Conservation (phyloP, 2,888 invertebrate species). For the Drosophila mimetica region DNA sequence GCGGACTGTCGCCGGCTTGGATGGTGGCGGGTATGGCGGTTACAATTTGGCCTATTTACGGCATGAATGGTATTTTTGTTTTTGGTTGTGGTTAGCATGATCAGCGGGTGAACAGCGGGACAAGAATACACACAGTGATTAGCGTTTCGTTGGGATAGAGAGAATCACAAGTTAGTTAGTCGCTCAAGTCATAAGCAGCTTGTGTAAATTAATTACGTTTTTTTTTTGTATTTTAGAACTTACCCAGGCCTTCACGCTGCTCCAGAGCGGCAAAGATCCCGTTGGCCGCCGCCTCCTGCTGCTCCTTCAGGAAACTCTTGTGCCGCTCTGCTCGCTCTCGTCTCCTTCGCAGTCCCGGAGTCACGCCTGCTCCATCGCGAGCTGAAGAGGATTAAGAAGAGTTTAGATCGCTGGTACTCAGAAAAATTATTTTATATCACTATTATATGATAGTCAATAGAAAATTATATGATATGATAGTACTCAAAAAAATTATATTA, state of each 20-base stretch:
- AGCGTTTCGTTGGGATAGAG: constrained; percentile 56
- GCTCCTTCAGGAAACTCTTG: constrained; percentile 92
- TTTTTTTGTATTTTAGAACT: constrained; percentile 36
- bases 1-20: constrained; percentile 83
- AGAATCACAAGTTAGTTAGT: constrained; percentile 68
- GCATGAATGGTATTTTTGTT: constrained; percentile 38
- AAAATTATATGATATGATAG: no score
- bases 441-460: no score
- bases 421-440: no score
- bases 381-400: constrained; percentile 30
- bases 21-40: constrained; percentile 84
- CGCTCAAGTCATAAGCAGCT: constrained; percentile 23
- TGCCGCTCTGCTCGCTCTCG: constrained; percentile 94
- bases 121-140: constrained; percentile 58
- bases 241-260: constrained; percentile 82
- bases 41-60: constrained; percentile 82
- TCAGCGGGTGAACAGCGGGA: constrained; percentile 65
- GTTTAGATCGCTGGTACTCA: not conserved
- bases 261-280: constrained; percentile 78
- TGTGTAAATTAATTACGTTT: not conserved
- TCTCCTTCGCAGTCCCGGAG: constrained; percentile 91
- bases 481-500: no score
- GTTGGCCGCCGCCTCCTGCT: constrained; percentile 88
- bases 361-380: constrained; percentile 88
- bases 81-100: constrained; percentile 51